phyloP scores from a whole-genome alignment of 2,888 invertebrate species.

The Nephrotoma flavescens region DNA sequence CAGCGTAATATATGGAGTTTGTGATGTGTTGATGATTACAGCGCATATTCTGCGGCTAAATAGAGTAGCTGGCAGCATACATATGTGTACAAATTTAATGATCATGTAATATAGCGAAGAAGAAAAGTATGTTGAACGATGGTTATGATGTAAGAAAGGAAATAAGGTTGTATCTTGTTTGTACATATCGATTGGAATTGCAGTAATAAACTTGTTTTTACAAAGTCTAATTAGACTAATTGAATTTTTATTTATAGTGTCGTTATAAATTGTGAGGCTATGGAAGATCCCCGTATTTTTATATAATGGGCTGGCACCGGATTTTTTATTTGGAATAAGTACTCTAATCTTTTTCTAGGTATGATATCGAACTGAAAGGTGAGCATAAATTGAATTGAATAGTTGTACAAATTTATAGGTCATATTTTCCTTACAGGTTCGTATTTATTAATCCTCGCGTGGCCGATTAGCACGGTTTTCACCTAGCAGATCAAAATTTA shows the following conservation, averaged over 20 bases:
- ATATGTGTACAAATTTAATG: neutral
- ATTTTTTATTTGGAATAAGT: too few species aligned
- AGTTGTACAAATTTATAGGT: too few species aligned
- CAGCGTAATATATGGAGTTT: neutral
- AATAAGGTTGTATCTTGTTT: neutral
- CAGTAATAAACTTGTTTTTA: neutral
- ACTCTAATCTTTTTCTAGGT: too few species aligned
- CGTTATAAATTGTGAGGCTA: too few species aligned
- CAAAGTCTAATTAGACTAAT: neutral
- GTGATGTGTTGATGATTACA: neutral
- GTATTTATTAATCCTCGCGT: too few species aligned
- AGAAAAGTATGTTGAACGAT: neutral
- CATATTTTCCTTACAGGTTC: too few species aligned
- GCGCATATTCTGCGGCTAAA: neutral
- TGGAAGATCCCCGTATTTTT: too few species aligned
- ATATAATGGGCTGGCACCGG: too few species aligned
- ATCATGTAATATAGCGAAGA: neutral
- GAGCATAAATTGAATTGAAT: too few species aligned
- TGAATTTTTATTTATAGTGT: neutral
- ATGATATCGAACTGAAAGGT: too few species aligned
- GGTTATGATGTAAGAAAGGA: neutral
- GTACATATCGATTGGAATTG: neutral
- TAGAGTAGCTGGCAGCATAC: neutral
- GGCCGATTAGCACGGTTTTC: too few species aligned
- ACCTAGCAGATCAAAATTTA: too few species aligned